Evolutionary conservation across 2,888 invertebrate genomes (phyloP), one percentile per base, ranked within the genome.

Genomic region (Teinopalpus imperialis): DNA sequence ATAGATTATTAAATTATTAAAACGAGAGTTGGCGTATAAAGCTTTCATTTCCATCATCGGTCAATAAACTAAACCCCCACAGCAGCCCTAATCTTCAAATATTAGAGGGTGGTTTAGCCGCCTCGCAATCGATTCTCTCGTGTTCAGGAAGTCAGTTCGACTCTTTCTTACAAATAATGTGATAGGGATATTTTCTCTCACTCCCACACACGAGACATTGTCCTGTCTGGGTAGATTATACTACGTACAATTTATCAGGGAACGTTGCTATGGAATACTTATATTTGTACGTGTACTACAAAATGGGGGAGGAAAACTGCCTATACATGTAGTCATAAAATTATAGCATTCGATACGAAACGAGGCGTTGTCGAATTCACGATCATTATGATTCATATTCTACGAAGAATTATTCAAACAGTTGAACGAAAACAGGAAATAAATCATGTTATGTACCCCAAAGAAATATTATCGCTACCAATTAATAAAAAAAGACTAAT

Each of bases 41-140:
- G n/a, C n/a, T 16, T 41, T 14, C 16, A 27, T 26, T 18, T 2
- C 10, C n/a, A 36, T 32, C 44, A 21, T 39, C n/a, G 31, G 7
- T 39, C 18, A 34, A 34, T 32, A 26, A 32, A 42, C 16, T 21
- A 9, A 32, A 21, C 12, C 6, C 49, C 31, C 46, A 44, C 52
- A 56, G 50, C 74, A 74, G 51, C 78, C 79, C 75, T 74, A 65
- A 51, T 61, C 55, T 63, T 69, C 72, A 71, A 70, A 65, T 61
- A 73, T 75, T 69, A 73, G 72, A n/a, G 82, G 80, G 81, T 74
- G 79, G 66, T 64, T 69, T 65, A 66, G 72, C 60, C 70, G 69
- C 63, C 65, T 53, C 70, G 61, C 77, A 80, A 87, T 86, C 85
- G 85, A 86, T 86, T 77, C 65, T 53, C 61, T 67, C n/a, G n/a